phyloP scores from a whole-genome alignment of 2,797 vertebrate species.

The Phrynocephalus guinanensis region DNA sequence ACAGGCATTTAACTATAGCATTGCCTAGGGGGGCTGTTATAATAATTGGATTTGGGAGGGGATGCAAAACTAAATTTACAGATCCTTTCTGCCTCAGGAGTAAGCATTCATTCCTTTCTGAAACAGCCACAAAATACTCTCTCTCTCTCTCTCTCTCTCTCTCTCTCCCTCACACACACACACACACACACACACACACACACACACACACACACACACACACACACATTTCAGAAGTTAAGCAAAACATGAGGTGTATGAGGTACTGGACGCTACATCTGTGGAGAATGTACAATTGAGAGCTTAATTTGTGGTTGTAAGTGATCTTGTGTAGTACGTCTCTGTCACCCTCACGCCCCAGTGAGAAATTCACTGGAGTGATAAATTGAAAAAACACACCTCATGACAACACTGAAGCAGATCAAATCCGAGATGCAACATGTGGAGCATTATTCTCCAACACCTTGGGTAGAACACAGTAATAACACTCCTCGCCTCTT shows the following conservation, averaged over 20 bases:
- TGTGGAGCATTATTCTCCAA: conserved; percentile 60
- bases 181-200: too few relatives aligned
- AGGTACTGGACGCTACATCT: conserved; percentile 53
- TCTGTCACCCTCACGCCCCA: background rate
- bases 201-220: too few relatives aligned
- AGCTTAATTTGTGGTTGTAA: conserved; percentile 65
- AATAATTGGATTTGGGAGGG: conserved; percentile 65
- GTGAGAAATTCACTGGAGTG: conserved; percentile 57
- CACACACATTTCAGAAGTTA: conserved; percentile 49
- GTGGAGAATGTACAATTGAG: conserved; percentile 56
- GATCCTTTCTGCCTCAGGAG: conserved; percentile 54
- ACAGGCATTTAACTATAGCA: conserved; percentile 66
- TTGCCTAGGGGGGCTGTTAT: conserved; percentile 50
- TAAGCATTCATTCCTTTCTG: conserved; percentile 61
- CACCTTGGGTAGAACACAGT: conserved; percentile 8
- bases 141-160: too few relatives aligned
- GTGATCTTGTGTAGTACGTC: conserved; percentile 36
- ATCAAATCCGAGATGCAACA: conserved; percentile 52
- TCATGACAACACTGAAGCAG: conserved; percentile 24
- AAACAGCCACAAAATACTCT: background rate
- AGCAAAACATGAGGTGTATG: conserved; percentile 54
- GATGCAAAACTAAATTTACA: conserved; percentile 60
- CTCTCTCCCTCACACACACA: too few relatives aligned
- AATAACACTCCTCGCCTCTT: too few relatives aligned
- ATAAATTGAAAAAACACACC: conserved; percentile 62